phyloP scores from a whole-genome alignment of 1,140 invertebrate genomes.

The Drosophila tsacasi region DNA sequence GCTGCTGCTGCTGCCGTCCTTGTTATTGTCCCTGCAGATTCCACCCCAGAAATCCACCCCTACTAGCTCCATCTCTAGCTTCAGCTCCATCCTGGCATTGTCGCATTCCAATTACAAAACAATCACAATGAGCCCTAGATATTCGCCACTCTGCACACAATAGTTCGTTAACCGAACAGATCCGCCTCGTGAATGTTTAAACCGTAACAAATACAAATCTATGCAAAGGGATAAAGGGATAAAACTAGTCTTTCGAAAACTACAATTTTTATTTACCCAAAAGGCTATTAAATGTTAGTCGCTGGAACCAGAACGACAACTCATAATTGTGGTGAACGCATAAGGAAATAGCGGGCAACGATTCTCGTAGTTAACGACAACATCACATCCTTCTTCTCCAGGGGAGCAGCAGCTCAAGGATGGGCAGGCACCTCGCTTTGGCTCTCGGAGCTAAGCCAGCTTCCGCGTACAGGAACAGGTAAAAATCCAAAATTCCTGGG shows the following conservation, averaged over 20 bases:
- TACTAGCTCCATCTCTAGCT: background rate
- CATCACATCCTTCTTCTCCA: background rate
- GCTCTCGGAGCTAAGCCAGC: background rate
- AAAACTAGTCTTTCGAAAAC: conserved; percentile 17
- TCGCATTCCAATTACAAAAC: conserved; percentile 82
- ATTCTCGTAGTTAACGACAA: conserved; percentile 1
- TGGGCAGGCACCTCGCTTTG: too few species aligned
- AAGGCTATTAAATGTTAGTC: conserved; percentile 42
- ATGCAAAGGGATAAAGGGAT: background rate
- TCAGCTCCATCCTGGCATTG: conserved; percentile 39
- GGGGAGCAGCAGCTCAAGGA: too few species aligned
- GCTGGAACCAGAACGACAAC: conserved; percentile 52
- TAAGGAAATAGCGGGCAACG: conserved; percentile 18
- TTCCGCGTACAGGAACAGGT: conserved; percentile 11
- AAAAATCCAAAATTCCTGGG: conserved; percentile 24
- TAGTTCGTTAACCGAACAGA: conserved; percentile 52
- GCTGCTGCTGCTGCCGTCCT: conserved; percentile 12
- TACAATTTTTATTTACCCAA: conserved; percentile 63
- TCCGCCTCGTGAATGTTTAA: too few species aligned
- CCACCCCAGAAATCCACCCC: conserved; percentile 22
- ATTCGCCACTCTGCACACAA: conserved; percentile 53
- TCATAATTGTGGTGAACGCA: conserved; percentile 17
- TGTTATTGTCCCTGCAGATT: conserved; percentile 58
- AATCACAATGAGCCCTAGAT: conserved; percentile 78
- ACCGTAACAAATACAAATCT: too few species aligned